Conservation (phyloP, 2,888 invertebrate species). For the Neoitamus cyanurus region DNA sequence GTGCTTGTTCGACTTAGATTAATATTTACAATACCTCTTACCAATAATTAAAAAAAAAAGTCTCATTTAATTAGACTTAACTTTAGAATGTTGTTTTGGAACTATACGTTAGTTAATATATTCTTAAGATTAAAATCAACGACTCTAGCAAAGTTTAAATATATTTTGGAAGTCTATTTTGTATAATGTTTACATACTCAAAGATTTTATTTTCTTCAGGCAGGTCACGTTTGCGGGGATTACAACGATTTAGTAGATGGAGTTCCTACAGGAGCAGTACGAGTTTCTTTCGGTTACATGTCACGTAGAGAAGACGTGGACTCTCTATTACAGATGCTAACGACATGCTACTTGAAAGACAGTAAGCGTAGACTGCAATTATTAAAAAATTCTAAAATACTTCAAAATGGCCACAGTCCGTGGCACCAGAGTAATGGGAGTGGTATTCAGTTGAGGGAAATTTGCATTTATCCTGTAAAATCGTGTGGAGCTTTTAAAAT, state of each 20-base stretch:
- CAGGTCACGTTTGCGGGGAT: constrained; percentile 93
- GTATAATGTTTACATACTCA: too few relatives aligned
- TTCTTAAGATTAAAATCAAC: too few relatives aligned
- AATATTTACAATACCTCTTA: too few relatives aligned
- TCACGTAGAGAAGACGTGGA: constrained; percentile 80
- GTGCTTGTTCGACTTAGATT: too few relatives aligned
- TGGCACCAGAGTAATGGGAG: constrained; percentile 56
- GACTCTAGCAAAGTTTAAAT: too few relatives aligned
- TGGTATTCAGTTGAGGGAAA: constrained; percentile 62
- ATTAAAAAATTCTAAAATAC: constrained; percentile 56
- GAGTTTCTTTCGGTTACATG: constrained; percentile 94
- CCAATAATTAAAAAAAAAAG: too few relatives aligned
- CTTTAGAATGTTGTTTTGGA: too few relatives aligned
- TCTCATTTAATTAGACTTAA: too few relatives aligned
- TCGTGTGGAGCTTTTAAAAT: constrained; percentile 87
- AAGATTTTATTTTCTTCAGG: constrained; percentile 62
- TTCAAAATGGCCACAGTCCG: constrained; percentile 58
- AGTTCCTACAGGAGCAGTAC: constrained; percentile 89
- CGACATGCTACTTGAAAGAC: constrained; percentile 74
- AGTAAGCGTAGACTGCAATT: constrained; percentile 55
- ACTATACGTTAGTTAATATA: too few relatives aligned
- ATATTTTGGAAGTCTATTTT: too few relatives aligned
- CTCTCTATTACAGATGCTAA: constrained; percentile 78
- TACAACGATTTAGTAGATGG: constrained; percentile 86
- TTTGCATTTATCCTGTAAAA: constrained; percentile 88